Evolutionary conservation across 2,888 invertebrate genomes (phyloP), one percentile per base, ranked within the genome.

Genomic region (Schrankia costaestrigalis): DNA sequence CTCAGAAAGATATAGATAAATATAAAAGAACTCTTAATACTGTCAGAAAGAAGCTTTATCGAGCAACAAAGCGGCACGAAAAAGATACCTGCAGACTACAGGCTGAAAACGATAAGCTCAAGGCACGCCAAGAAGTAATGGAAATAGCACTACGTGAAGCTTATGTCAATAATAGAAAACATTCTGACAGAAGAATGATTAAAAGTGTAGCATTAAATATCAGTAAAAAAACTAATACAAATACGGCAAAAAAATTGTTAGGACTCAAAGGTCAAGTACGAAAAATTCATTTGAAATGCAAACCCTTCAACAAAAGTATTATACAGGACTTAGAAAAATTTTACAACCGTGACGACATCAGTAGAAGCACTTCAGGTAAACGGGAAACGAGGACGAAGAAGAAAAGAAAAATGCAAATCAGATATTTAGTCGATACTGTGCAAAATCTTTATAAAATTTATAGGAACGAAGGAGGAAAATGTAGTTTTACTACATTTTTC

Each of bases 291-390:
- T 24, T 6, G 7, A 24, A 24, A 5, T 7, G 7, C 12, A 24
- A 10, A 12, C 24, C 12, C 12, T 12, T 24, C 7, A 24, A 24
- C 4, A 24, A 24, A 12, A 12, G 8, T 9, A 26, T 26, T 15
- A 10, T 3, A 27, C n/a, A n/a, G n/a, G n/a, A n/a, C n/a, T n/a
- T 27, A 5, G 27, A 4, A 18, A 17, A 27, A 8, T 27, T 27
- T 13, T 31, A 25, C 25, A 17, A 17, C 11, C 11, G 24, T 18
- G 31, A 32, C 9, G 31, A 32, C 18, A 9, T 33, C n/a, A 33
- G 27, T 12, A 17, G 36, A 26, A 13, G 10, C 10, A 41, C 41
- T 10, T 29, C 36, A n/a, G 41, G 33, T 13, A 41, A 32, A 36
- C 13, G 23, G 6, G 29, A 36, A 36, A 26, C 26, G 6, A 24